Evolutionary conservation across 2,797 vertebrate genomes (phyloP).

Genomic region (Lerista edwardsae): DNA sequence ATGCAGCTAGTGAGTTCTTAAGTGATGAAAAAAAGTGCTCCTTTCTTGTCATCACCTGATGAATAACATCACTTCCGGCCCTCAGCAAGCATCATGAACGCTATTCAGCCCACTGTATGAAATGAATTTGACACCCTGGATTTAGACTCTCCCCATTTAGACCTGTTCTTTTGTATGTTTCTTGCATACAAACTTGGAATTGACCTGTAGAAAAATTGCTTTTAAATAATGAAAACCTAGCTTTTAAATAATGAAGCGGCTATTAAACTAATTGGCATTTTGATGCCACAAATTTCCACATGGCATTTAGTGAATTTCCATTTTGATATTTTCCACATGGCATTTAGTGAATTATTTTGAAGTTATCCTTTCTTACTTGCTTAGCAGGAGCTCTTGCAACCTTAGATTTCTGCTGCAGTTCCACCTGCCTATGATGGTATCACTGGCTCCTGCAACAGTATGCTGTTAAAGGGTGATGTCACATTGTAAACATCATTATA

Average conservation of each 20-base stretch:
- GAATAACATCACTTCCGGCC: too few species aligned
- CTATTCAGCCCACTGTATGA: too few species aligned
- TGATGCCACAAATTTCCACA: neutral
- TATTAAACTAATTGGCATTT: neutral
- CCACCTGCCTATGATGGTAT: neutral
- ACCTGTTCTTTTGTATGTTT: neutral
- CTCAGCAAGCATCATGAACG: too few species aligned
- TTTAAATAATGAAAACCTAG: neutral
- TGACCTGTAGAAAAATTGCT: neutral
- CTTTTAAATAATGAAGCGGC: neutral
- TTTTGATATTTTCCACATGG: neutral
- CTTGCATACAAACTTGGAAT: neutral
- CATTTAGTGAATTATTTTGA: neutral
- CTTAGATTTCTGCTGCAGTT: neutral
- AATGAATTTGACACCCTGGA: too few species aligned
- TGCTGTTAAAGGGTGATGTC: neutral
- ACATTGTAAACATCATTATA: neutral
- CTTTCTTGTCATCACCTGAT: too few species aligned
- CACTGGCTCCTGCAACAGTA: neutral
- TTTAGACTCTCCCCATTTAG: neutral
- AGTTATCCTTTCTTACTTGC: neutral
- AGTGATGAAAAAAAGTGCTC: too few species aligned
- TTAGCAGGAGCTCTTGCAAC: neutral
- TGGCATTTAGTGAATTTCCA: neutral
- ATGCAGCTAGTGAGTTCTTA: too few species aligned